These are phyloP conservation scores for Corythornis leucogaster DNA, from an alignment of 2,797 vertebrate species.

Conservation along the genomic window DNA sequence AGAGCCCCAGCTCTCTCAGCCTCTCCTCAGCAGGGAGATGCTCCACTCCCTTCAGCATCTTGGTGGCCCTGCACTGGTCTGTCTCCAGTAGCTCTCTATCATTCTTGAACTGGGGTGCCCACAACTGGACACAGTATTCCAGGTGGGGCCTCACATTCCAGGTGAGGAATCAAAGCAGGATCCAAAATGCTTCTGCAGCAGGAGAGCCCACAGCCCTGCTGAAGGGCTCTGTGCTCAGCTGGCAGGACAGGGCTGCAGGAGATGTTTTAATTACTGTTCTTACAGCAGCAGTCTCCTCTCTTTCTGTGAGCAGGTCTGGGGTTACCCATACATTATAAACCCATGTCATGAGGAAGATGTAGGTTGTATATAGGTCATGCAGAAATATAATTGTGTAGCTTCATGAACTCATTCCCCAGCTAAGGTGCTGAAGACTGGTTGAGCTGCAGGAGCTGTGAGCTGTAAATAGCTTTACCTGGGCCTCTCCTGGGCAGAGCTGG, in stretches of 20 bases:
- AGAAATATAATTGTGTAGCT: background rate
- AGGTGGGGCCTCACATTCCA: no score
- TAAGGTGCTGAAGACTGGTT: background rate
- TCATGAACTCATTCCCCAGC: background rate
- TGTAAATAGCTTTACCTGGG: background rate
- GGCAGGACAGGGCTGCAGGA: background rate
- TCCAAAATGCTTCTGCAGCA: background rate
- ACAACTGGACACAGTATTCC: no score
- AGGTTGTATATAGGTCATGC: background rate
- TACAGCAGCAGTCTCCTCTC: background rate
- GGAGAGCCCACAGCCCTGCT: rapidly evolving
- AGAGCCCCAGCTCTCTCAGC: no score
- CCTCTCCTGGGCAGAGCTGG: background rate
- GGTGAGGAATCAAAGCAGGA: background rate
- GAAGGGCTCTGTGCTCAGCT: rapidly evolving
- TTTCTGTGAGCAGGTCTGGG: rapidly evolving
- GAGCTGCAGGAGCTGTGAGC: background rate
- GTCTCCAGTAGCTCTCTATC: no score
- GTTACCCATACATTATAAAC: background rate
- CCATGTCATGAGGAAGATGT: background rate
- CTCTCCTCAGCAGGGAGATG: no score
- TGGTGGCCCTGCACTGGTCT: no score
- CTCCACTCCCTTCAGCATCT: no score
- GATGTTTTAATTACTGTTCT: background rate
- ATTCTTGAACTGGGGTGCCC: no score